Evolutionary conservation across 2,113 vertebrate genomes (phyloP), one percentile per base, ranked within the genome.

Genomic region (Callospermophilus lateralis): DNA sequence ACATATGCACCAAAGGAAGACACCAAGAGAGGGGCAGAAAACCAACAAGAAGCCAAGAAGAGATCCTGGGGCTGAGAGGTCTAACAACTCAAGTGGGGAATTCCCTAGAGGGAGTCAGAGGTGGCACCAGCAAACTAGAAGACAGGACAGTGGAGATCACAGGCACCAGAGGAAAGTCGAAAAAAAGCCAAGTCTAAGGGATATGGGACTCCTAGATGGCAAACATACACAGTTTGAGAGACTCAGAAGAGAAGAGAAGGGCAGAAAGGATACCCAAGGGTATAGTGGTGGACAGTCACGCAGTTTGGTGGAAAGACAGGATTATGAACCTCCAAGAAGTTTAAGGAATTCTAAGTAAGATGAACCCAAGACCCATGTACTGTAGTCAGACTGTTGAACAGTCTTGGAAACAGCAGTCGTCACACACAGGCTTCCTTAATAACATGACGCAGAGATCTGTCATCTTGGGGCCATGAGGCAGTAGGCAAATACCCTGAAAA

Each of bases 341-440:
- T 30, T 53, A 16, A 17, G 16, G 16, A 32, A 55, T 42, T 42
- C 45, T 20, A 42, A 20, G 45, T 45, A 26, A 70, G 24, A 0
- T 73, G 37, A 70, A 42, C 37, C 13, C 34, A 10, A 2, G 4
- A 20, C 30, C 8, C 6, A 67, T 6, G 17, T 0, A 0, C 15
- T 73, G 8, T 53, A 15, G 76, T 39, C 24, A 42, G 48, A 45
- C 73, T 37, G 73, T 28, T 5, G 22, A 22, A 6, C 32, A 6
- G 16, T 30, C 15, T 37, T 72, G 16, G 68, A 48, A 58, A 65
- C 32, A 70, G 3, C 24, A 22, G 22, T 34, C 0, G 1, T 34
- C 3, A 81, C 12, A 4, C 42, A 8, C 10, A 55, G 22, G 4
- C 28, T 13, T n/a, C 10, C 53, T 61, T 24, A 32, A 45, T 37